Percentiles rank a stretch among this genome's conserved stretches.
Conservation (phyloP, 2,888 invertebrate species). For the Protonemura montana region DNA sequence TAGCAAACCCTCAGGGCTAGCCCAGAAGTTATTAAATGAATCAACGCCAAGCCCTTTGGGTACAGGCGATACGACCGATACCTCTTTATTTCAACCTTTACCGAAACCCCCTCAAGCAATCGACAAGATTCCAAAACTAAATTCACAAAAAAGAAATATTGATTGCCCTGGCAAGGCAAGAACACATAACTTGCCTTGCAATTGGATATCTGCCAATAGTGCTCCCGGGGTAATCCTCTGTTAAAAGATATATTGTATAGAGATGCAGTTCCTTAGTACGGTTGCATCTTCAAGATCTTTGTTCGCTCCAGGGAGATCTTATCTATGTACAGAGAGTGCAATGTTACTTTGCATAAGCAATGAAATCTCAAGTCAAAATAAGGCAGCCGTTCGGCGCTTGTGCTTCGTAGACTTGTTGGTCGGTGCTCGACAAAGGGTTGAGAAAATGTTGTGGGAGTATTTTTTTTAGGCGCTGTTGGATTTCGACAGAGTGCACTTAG, state of each 20-base stretch:
- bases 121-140: neutral
- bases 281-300: neutral
- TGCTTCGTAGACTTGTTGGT: too few species aligned
- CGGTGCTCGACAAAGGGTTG: too few species aligned
- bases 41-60: neutral
- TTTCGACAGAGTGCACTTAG: too few species aligned
- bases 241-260: too few species aligned
- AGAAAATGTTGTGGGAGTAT: too few species aligned
- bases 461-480: too few species aligned
- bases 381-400: neutral
- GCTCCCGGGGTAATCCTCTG: neutral
- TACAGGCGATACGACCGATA: neutral
- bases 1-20: neutral
- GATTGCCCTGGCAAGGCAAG: neutral
- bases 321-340: neutral
- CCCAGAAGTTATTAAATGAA: neutral
- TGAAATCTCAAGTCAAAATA: neutral
- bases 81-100: neutral
- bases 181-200: neutral
- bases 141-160: neutral
- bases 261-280: too few species aligned
- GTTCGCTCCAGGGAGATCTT: neutral
- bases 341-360: neutral
- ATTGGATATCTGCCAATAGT: neutral
- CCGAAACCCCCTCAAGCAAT: neutral